A percentile compares a stretch with the other conserved stretches of the same genome.
phyloP scores from a whole-genome alignment of 2,888 invertebrate genomes.

The Drosophila falleni region DNA sequence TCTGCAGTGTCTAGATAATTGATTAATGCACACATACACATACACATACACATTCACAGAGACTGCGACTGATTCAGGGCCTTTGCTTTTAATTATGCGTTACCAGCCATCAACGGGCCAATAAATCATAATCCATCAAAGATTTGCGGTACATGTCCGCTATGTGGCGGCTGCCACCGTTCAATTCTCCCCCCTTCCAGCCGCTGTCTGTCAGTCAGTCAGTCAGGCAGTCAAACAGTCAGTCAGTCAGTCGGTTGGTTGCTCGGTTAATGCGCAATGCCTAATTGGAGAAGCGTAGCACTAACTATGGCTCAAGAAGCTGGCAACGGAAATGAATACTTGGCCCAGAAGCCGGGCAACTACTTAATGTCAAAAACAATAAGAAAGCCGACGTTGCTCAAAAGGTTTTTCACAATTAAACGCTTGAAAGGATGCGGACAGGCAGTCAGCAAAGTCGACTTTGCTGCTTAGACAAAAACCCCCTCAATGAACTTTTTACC shows the following conservation, averaged over 20 bases:
- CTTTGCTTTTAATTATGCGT: constrained; percentile 76
- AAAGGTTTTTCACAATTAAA: constrained; percentile 67
- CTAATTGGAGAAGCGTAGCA: constrained; percentile 64
- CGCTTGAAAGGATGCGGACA: constrained; percentile 57
- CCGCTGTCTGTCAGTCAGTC: neutral
- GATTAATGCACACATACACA: constrained; percentile 60
- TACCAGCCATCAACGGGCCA: constrained; percentile 74
- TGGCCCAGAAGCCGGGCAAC: constrained; percentile 46
- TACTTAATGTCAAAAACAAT: constrained; percentile 70
- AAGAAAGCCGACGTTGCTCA: constrained; percentile 52
- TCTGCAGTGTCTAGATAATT: constrained; percentile 66
- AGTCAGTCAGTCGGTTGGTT: constrained; percentile 4
- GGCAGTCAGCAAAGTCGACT: constrained; percentile 23
- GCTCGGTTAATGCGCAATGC: constrained; percentile 61
- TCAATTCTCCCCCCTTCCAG: neutral
- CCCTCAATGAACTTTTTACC: constrained; percentile 42
- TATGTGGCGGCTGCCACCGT: constrained; percentile 50
- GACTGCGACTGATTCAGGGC: constrained; percentile 23
- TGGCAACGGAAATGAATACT: constrained; percentile 73
- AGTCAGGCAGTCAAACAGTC: too few species aligned
- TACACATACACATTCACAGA: constrained; percentile 8
- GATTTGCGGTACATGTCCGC: constrained; percentile 67
- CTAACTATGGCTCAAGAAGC: constrained; percentile 44
- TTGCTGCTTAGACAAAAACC: constrained; percentile 8
- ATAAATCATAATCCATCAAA: constrained; percentile 82